Evolutionary conservation across 2,113 vertebrate genomes (phyloP).

Genomic region (Vulpes ferrilata): DNA sequence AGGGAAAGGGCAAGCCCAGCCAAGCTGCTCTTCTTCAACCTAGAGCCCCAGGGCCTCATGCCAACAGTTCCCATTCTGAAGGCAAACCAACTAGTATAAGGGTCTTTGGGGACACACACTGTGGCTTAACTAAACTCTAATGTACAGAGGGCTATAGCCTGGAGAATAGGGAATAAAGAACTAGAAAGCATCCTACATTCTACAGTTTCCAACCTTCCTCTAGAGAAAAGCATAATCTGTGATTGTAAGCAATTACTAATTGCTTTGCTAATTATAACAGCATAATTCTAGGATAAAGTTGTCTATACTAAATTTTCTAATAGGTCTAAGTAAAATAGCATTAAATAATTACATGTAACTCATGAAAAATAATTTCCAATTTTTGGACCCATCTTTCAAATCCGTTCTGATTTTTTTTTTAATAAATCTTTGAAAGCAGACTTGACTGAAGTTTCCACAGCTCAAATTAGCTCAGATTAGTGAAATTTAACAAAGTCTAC

Average conservation of each 20-base stretch:
- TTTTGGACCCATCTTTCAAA: conserved; percentile 40
- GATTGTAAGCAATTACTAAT: background rate
- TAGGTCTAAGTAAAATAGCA: background rate
- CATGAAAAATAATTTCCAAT: background rate
- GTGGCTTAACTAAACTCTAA: background rate
- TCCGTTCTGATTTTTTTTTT: background rate
- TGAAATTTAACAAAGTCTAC: background rate
- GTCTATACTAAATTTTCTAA: background rate
- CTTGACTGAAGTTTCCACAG: background rate
- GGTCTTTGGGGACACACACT: background rate
- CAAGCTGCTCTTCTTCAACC: background rate
- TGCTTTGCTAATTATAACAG: conserved; percentile 19
- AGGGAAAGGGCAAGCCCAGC: background rate
- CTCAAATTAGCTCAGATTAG: background rate
- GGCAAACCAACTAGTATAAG: background rate
- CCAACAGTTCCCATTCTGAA: background rate
- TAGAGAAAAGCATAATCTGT: background rate
- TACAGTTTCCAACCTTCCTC: background rate
- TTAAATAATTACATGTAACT: background rate
- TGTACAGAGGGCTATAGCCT: background rate
- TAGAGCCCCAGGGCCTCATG: background rate
- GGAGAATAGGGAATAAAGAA: background rate
- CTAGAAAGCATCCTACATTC: background rate
- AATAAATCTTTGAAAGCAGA: conserved; percentile 42
- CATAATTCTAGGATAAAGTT: conserved; percentile 30